phyloP scores from a whole-genome alignment of 2,888 invertebrate species.

The Baccha elongata region DNA sequence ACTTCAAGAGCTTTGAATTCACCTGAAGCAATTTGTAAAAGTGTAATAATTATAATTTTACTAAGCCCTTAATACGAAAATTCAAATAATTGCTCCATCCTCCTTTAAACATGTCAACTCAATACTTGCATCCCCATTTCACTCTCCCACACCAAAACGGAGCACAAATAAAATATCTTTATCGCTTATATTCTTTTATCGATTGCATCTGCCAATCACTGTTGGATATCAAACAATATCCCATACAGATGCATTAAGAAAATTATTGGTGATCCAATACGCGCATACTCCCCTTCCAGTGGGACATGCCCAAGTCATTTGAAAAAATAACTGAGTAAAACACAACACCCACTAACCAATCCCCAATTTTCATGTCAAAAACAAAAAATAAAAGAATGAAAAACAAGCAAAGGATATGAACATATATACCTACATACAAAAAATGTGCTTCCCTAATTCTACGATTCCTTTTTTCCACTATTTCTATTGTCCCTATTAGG shows the following conservation, averaged over 20 bases:
- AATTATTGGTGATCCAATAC: conserved; percentile 68
- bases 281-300: conserved; percentile 62
- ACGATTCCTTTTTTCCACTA: conserved; percentile 55
- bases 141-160: background rate
- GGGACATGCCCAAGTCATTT: conserved; percentile 52
- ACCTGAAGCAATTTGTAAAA: too few species aligned
- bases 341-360: background rate
- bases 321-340: too few species aligned
- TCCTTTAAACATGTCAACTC: too few species aligned
- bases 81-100: too few species aligned
- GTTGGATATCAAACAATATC: conserved; percentile 57
- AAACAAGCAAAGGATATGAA: conserved; percentile 8
- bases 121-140: too few species aligned
- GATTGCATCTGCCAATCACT: conserved; percentile 63
- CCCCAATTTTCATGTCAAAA: background rate
- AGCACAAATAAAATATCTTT: background rate
- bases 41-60: too few species aligned
- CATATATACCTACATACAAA: too few species aligned
- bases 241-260: conserved; percentile 60
- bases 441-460: conserved; percentile 27
- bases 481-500: conserved; percentile 71
- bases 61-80: too few species aligned
- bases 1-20: too few species aligned
- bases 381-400: too few species aligned
- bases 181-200: background rate